Evolutionary conservation across 2,797 vertebrate species (phyloP).

Genomic region (Falco berigora): DNA sequence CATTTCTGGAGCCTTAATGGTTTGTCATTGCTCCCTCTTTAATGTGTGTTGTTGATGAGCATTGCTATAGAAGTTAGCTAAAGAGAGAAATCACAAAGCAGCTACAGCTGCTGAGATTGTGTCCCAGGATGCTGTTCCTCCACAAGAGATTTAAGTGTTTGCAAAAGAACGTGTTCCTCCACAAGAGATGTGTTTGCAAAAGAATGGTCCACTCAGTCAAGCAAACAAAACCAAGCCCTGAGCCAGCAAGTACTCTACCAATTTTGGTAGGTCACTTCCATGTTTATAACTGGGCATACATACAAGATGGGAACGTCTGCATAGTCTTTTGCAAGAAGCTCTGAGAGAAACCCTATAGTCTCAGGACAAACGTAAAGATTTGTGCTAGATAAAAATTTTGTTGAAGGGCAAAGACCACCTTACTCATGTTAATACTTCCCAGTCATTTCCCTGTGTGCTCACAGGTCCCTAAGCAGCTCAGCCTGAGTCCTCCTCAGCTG

Average conservation of each 20-base stretch:
- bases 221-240: neutral
- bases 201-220: neutral
- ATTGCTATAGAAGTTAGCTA: neutral
- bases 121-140: neutral
- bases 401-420: neutral
- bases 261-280: neutral
- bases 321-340: neutral
- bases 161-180: neutral
- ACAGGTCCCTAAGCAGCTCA: neutral
- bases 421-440: neutral
- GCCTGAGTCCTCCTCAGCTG: neutral
- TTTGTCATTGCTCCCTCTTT: neutral
- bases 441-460: neutral
- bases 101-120: neutral
- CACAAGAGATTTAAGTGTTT: neutral
- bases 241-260: neutral
- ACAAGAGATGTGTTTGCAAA: neutral
- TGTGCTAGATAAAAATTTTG: neutral
- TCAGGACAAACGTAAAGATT: neutral
- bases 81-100: neutral
- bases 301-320: neutral
- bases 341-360: neutral
- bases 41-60: neutral
- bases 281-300: neutral
- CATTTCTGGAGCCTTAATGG: neutral